Base-by-base conservation (phyloP, 2,113 vertebrate species). In the Zeus faber region DNA sequence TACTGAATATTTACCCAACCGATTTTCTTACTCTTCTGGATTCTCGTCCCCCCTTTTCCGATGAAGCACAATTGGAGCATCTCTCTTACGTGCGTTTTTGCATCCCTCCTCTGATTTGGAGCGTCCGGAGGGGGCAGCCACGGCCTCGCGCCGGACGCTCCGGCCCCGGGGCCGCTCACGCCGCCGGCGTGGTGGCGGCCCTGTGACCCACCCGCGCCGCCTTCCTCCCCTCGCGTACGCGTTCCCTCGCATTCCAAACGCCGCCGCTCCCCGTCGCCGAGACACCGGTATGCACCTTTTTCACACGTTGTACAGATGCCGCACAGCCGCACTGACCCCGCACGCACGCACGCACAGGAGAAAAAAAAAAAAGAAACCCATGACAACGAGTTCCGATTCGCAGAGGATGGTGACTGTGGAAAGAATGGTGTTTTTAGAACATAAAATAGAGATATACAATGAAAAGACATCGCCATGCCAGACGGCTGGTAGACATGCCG, bases 381-480 rank as follows among this genome's bases (percentile, higher is more conserved):
- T 76, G 69, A 49, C 70, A 73, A 76, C 63, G 46, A 75, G 54
- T 82, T 81, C 70, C 74, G 49, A 37, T 37, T 37, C 33, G n/a
- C 33, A 76, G 82, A 81, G 80, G 78, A 82, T 72, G 61, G 64
- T 66, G 59, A 76, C 72, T 85, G 79, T 84, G 80, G 77, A 77
- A 84, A 75, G 60, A 81, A 25, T 67, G 81, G 67, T 67, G 50
- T 65, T n/a, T n/a, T n/a, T n/a, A 23, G 35, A 58, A 39, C 33
- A 48, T 44, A 54, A 71, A 59, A 76, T 64, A 44, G 57, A 65
- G 46, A 59, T 49, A 62, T 45, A 56, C 22, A 61, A 57, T 23
- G 39, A 37, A 67, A 55, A 78, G 61, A 76, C 68, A 76, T 81
- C 82, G 72, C 81, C 79, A 86, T 87, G 83, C 77, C 81, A 85